These are phyloP conservation scores for Mormyrus iriodes DNA, from an alignment of 2,113 vertebrate genomes.

Conservation along the genomic window DNA sequence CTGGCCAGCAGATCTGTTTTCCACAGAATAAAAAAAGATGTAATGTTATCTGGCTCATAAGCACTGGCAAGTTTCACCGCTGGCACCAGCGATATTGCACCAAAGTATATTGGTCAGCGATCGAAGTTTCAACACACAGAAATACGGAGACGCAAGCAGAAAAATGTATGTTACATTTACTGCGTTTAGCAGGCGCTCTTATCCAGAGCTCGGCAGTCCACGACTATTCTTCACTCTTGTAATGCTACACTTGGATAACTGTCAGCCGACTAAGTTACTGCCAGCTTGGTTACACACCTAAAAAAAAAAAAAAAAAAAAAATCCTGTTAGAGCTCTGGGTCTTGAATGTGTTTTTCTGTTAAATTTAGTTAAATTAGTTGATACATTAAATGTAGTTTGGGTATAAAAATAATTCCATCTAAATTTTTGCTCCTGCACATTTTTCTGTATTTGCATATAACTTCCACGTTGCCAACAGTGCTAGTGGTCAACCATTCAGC, in stretches of 20 bases:
- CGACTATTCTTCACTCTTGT: too few species aligned
- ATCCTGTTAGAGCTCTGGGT: too few species aligned
- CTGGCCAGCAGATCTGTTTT: neutral
- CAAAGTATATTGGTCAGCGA: neutral
- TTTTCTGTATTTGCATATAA: neutral
- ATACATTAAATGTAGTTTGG: neutral
- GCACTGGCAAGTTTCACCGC: neutral
- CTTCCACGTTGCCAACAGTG: neutral
- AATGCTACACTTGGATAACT: too few species aligned
- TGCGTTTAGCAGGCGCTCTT: too few species aligned
- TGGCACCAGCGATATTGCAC: neutral
- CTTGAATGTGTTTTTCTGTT: too few species aligned
- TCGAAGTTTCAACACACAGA: neutral
- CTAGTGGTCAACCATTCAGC: neutral
- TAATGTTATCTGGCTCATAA: neutral
- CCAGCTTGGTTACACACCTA: too few species aligned
- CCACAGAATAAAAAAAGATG: neutral
- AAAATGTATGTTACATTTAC: too few species aligned
- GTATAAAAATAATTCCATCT: neutral
- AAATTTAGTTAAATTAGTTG: too few species aligned
- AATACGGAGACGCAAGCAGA: neutral
- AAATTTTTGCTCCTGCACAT: neutral
- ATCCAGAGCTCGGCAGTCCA: too few species aligned
- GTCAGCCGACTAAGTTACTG: too few species aligned
- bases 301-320: too few species aligned